These are phyloP conservation scores for Metallyticus violacea DNA, from an alignment of 2,888 invertebrate genomes.

Conservation along the genomic window DNA sequence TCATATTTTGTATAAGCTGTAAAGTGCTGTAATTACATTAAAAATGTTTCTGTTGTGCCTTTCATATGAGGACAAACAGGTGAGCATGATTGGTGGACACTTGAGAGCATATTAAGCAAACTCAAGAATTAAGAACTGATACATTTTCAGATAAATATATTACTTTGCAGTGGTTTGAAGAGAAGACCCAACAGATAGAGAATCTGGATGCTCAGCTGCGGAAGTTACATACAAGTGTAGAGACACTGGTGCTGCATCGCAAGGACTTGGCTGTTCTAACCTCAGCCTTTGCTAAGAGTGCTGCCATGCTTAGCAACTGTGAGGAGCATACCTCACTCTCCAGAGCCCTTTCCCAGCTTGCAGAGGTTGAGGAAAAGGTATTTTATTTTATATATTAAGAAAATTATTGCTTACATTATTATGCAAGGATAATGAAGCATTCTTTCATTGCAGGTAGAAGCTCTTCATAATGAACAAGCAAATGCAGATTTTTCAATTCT, in stretches of 20 bases:
- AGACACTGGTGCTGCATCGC: conserved; percentile 81
- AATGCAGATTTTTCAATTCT: conserved; percentile 92
- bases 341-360: conserved; percentile 82
- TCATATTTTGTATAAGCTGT: neutral
- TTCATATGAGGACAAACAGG: conserved; percentile 31
- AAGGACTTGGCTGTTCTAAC: conserved; percentile 77
- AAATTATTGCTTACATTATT: neutral
- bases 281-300: conserved; percentile 80
- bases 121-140: neutral
- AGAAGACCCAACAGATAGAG: conserved; percentile 88
- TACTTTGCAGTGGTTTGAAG: conserved; percentile 91
- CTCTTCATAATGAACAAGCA: conserved; percentile 85
- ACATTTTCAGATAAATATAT: neutral
- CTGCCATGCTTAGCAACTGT: conserved; percentile 85
- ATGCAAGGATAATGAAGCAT: neutral
- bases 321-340: conserved; percentile 92
- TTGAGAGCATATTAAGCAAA: neutral
- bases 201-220: conserved; percentile 84
- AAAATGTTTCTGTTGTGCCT: conserved; percentile 21
- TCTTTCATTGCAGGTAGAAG: conserved; percentile 63
- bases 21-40: conserved; percentile 14
- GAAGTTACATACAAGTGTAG: conserved; percentile 82
- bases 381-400: neutral
- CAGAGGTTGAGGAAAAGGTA: conserved; percentile 81
- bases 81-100: neutral